phyloP scores from a whole-genome alignment of 2,113 vertebrate species.

The Ictidomys tridecemlineatus region DNA sequence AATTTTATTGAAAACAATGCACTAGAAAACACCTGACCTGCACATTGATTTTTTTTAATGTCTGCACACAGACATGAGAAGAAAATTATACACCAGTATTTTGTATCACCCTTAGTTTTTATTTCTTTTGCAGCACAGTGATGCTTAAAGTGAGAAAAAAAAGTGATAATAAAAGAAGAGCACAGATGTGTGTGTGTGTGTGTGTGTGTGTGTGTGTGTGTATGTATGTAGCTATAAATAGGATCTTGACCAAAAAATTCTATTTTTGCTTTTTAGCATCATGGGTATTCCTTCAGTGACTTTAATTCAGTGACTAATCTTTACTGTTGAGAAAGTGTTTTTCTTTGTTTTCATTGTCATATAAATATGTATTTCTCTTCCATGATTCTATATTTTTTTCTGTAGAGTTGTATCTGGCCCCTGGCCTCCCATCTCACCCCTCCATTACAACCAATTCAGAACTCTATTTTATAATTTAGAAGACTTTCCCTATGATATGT shows the following conservation, averaged over 20 bases:
- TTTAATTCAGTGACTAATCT: not conserved
- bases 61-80: not conserved
- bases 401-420: not conserved
- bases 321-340: not conserved
- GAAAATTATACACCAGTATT: not conserved
- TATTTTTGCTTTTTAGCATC: not conserved
- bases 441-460: not conserved
- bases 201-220: not conserved
- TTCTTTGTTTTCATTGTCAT: not conserved
- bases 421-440: no score
- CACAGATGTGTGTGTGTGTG: not conserved
- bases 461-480: not conserved
- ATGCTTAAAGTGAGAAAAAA: not conserved
- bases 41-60: conserved; percentile 13
- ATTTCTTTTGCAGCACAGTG: not conserved
- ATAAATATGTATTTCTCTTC: not conserved
- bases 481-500: not conserved
- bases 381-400: not conserved
- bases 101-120: not conserved
- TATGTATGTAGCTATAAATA: not conserved
- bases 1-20: not conserved
- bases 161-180: not conserved
- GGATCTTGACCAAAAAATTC: not conserved
- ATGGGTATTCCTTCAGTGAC: not conserved
- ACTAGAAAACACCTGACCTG: not conserved